Conservation (phyloP, 1,140 invertebrate genomes). For the Arctopsyche grandis region DNA sequence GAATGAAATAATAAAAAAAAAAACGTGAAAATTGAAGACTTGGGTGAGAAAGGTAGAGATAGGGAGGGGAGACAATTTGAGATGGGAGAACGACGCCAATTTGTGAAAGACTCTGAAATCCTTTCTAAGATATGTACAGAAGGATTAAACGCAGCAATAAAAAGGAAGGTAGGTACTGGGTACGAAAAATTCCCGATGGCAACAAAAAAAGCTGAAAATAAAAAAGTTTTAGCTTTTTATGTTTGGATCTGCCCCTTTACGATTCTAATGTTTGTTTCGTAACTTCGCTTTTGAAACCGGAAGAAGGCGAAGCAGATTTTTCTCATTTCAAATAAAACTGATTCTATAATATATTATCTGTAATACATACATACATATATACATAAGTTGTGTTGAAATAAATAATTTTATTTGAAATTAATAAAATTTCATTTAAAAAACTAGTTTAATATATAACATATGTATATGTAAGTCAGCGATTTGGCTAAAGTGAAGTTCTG, state of each 20-base stretch:
- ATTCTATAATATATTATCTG: too few relatives aligned
- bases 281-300: slow-evolving; percentile 36
- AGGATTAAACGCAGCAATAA: slow-evolving; percentile 42
- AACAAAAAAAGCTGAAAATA: neutral
- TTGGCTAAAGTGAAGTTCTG: too few relatives aligned
- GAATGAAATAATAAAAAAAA: slow-evolving; percentile 2
- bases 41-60: neutral
- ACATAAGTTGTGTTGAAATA: too few relatives aligned
- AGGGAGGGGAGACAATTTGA: slow-evolving; percentile 21
- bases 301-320: neutral
- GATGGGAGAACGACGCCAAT: slow-evolving; percentile 37
- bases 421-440: too few relatives aligned
- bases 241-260: slow-evolving; percentile 35
- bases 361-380: too few relatives aligned
- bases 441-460: too few relatives aligned
- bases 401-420: too few relatives aligned
- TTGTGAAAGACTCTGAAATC: slow-evolving; percentile 40
- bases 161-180: slow-evolving; percentile 6
- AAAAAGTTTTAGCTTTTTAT: slow-evolving; percentile 33
- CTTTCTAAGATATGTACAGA: slow-evolving; percentile 37
- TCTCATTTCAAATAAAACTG: too few relatives aligned
- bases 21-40: neutral
- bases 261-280: slow-evolving; percentile 44
- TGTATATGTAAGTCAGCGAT: too few relatives aligned
- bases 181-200: neutral